Evolutionary conservation across 2,888 invertebrate genomes (phyloP).

Genomic region (Spodoptera littoralis): DNA sequence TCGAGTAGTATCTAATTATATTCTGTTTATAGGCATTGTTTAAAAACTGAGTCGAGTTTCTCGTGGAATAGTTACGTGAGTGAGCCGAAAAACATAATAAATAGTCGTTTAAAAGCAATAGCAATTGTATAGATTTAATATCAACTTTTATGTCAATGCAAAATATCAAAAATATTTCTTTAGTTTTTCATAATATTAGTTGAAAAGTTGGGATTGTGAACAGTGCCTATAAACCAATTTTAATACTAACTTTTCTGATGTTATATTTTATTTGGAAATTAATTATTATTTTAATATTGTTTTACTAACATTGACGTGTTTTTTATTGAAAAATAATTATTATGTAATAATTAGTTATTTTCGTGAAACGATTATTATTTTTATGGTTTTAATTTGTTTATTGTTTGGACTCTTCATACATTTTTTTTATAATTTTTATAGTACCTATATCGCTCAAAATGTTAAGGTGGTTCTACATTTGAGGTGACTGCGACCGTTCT

Average conservation of each 20-base stretch:
- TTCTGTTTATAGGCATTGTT: constrained; percentile 39
- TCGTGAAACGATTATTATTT: constrained; percentile 80
- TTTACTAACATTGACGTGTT: constrained; percentile 49
- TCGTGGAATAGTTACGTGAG: too few relatives aligned
- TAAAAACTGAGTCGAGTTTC: background rate
- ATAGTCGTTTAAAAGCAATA: too few relatives aligned
- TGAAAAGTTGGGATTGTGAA: constrained; percentile 7
- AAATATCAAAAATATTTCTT: too few relatives aligned
- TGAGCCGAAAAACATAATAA: too few relatives aligned
- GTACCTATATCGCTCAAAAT: constrained; percentile 52
- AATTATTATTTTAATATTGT: constrained; percentile 47
- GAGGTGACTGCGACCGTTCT: background rate
- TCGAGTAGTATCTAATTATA: constrained; percentile 8
- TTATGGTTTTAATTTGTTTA: constrained; percentile 56
- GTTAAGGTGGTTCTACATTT: constrained; percentile 21
- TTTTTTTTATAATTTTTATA: constrained; percentile 24
- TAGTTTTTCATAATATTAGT: too few relatives aligned
- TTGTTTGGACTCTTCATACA: constrained; percentile 15
- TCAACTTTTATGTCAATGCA: background rate
- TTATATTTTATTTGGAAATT: constrained; percentile 47
- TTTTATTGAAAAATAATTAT: constrained; percentile 32
- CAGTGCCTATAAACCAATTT: constrained; percentile 36
- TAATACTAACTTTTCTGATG: constrained; percentile 15
- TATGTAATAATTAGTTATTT: constrained; percentile 70
- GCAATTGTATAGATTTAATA: too few relatives aligned